Percentiles rank a stretch among this genome's conserved stretches.
phyloP scores from a whole-genome alignment of 1,140 invertebrate species.

The Tetramorium simillimum region DNA sequence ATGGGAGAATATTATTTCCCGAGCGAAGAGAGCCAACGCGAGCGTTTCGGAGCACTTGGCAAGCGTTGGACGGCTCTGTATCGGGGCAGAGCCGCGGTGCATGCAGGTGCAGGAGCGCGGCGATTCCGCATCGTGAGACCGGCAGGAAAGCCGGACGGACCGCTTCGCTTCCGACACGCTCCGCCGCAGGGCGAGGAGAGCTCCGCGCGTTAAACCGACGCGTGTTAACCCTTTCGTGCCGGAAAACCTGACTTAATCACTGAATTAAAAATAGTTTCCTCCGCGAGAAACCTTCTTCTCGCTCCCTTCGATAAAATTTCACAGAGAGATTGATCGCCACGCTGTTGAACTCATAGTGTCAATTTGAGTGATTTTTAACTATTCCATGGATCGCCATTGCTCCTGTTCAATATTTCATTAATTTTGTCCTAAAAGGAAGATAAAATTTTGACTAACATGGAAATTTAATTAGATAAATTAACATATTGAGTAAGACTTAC shows the following conservation, averaged over 20 bases:
- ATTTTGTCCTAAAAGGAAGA: no score
- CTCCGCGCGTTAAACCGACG: neutral
- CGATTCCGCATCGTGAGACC: conserved; percentile 46
- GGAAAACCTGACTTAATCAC: conserved; percentile 27
- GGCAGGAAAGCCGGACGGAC: conserved; percentile 34
- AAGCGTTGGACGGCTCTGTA: neutral
- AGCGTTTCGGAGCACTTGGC: neutral
- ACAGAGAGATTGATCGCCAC: neutral
- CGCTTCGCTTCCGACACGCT: conserved; percentile 56
- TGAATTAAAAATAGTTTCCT: conserved; percentile 1
- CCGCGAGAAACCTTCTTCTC: neutral
- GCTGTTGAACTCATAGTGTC: neutral
- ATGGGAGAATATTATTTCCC: neutral
- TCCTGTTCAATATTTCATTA: no score
- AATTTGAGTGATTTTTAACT: no score
- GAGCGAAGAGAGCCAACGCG: neutral
- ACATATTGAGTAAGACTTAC: no score
- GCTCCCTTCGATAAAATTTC: neutral
- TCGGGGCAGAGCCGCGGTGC: neutral
- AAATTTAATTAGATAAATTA: no score
- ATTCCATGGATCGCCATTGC: no score
- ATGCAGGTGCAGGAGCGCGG: neutral
- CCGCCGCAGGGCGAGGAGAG: neutral
- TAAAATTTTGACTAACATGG: no score
- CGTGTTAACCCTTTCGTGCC: conserved; percentile 27